phyloP scores from a whole-genome alignment of 1,140 invertebrate species.

The Lepidurus couesii region DNA sequence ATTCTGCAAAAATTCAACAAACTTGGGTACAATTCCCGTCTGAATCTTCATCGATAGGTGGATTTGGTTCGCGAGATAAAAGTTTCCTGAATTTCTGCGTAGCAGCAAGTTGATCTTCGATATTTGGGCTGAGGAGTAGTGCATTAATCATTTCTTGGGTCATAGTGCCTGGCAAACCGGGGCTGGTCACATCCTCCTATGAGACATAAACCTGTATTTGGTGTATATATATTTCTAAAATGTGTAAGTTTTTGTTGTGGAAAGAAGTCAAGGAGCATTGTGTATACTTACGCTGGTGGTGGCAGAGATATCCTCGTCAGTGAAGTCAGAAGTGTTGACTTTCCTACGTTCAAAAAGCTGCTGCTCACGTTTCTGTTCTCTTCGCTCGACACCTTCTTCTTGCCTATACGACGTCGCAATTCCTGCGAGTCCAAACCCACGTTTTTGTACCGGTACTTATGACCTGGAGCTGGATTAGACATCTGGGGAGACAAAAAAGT shows the following conservation, averaged over 20 bases:
- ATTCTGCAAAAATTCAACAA: conserved; percentile 88
- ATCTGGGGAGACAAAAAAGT: conserved; percentile 30
- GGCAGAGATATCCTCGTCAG: background rate
- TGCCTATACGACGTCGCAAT: conserved; percentile 80
- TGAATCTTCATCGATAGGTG: conserved; percentile 96
- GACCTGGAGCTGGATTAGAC: conserved; percentile 42
- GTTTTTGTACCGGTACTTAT: conserved; percentile 95
- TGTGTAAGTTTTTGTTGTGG: background rate
- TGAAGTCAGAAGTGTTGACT: conserved; percentile 55
- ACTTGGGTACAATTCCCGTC: conserved; percentile 90
- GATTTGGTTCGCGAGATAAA: conserved; percentile 91
- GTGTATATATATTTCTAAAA: background rate
- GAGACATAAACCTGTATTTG: conserved; percentile 15
- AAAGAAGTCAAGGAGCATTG: background rate
- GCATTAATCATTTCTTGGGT: conserved; percentile 71
- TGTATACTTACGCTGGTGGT: background rate
- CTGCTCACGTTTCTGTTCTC: conserved; percentile 92
- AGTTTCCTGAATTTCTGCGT: conserved; percentile 94
- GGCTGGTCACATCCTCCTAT: conserved; percentile 44
- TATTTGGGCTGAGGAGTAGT: conserved; percentile 73
- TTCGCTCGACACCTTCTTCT: conserved; percentile 90
- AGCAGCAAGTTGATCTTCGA: conserved; percentile 74
- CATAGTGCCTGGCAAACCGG: conserved; percentile 49
- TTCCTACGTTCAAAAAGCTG: conserved; percentile 87
- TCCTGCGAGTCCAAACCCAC: conserved; percentile 85